Base-by-base conservation (phyloP, 2,113 vertebrate genomes). In the Cromileptes altivelis region DNA sequence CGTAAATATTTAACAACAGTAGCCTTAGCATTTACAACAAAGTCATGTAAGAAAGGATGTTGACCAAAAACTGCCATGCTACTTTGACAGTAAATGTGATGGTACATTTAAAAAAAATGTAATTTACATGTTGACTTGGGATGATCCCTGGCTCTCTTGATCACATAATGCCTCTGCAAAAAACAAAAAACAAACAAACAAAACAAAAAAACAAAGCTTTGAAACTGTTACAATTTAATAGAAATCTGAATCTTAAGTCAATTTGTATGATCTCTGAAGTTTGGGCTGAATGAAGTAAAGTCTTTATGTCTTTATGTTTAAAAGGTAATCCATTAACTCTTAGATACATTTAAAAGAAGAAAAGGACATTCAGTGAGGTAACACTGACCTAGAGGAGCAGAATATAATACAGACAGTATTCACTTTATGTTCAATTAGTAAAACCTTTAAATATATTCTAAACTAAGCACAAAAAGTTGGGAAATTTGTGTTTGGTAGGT, bases 131-230 rank as follows among this genome's bases (percentile, higher is more conserved):
- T 72, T 82, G 9, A 60, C 42, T 40, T 37, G 3, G 17, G 27
- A 8, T 18, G 76, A 33, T 55, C 61, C 55, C 12, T 0, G 14
- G 8, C 3, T 50, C 1, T 23, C 53, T 23, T 87, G 70, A 11
- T 75, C 37, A 89, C 89, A 95, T 23, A 95, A 89, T 1, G 10
- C 0, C 3, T 15, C 95, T 96, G 90, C 9, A 86, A 83, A 70
- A 37, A 37, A 37, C 33, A 37, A 1, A 37, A 55, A 69, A 47
- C 42, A 45, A 42, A 42, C 8, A 45, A 45, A 63, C 10, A 40
- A 55, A 69, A 47, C 10, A 45, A 63, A 8, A 40, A 30, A 30
- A 42, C 56, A 33, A 45, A 67, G 7, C 52, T 45, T 42, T 58
- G 9, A 62, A 8, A 76, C 13, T 45, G 12, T 23, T 53, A n/a